Evolutionary conservation across 2,888 invertebrate species (phyloP).

Genomic region (Pecten maximus): DNA sequence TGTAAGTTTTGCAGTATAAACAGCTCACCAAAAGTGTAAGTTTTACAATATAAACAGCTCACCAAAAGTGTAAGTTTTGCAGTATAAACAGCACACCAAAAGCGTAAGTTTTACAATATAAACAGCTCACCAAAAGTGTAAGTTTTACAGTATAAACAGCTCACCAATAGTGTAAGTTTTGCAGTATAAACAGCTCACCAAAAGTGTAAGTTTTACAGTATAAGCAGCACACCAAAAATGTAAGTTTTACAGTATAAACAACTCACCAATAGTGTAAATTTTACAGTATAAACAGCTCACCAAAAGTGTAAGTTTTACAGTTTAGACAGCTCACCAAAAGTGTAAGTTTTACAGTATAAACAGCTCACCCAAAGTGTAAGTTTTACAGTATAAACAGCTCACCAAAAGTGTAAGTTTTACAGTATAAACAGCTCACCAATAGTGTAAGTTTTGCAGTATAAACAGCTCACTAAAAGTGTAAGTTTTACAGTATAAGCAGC

Average conservation of each 20-base stretch:
- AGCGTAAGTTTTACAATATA: background rate
- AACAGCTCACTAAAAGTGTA: background rate
- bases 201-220: slow-evolving; percentile 50
- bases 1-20: too few species aligned
- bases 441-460: too few species aligned
- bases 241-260: background rate
- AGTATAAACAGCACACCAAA: slow-evolving; percentile 27
- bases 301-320: background rate
- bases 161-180: slow-evolving; percentile 62
- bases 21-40: too few species aligned
- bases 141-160: slow-evolving; percentile 60
- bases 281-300: slow-evolving; percentile 36
- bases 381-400: too few species aligned
- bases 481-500: background rate
- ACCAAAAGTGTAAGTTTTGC: too few species aligned
- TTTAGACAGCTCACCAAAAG: slow-evolving; percentile 3
- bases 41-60: too few species aligned
- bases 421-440: too few species aligned
- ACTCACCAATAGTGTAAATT: background rate
- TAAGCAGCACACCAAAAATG: background rate
- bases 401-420: too few species aligned
- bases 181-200: slow-evolving; percentile 63
- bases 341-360: too few species aligned
- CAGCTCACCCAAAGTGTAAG: too few species aligned
- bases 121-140: slow-evolving; percentile 12